These are phyloP conservation scores for Chlorospingus flavigularis DNA, from an alignment of 2,797 vertebrate species.

Conservation along the genomic window DNA sequence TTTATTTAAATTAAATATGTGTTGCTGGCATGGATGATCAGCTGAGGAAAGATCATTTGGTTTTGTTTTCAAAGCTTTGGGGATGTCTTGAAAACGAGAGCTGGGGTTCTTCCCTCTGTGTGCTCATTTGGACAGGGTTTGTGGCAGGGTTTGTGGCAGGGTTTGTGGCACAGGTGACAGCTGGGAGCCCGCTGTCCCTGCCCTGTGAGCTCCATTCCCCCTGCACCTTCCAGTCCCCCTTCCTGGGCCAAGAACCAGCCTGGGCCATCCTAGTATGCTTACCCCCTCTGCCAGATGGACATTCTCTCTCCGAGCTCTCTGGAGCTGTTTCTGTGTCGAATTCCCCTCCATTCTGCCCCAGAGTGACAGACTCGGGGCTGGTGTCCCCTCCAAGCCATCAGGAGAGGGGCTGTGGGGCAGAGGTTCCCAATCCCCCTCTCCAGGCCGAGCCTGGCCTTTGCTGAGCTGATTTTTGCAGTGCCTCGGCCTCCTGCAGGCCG, in stretches of 20 bases:
- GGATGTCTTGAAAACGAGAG: background rate
- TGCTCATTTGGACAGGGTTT: too few relatives aligned
- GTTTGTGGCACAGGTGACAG: background rate
- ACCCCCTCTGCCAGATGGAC: background rate
- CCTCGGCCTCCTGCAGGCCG: background rate
- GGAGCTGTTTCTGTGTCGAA: background rate
- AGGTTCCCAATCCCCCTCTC: accelerated
- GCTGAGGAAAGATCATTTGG: background rate
- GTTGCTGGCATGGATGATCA: background rate
- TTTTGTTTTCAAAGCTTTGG: background rate
- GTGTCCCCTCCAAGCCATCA: background rate
- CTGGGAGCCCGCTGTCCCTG: background rate
- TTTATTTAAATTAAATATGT: background rate
- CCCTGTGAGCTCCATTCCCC: background rate
- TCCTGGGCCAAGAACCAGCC: accelerated
- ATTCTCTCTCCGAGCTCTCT: background rate
- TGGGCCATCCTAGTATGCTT: background rate
- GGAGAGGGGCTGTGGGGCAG: background rate
- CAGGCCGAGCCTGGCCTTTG: background rate
- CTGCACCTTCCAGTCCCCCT: background rate
- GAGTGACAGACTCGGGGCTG: background rate
- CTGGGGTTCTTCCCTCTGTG: background rate
- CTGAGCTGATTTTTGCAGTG: background rate
- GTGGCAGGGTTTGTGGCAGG: too few relatives aligned
- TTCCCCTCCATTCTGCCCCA: background rate